A percentile compares a stretch with the other conserved stretches of the same genome.
These are phyloP conservation scores for Dasypogon diadema DNA, from an alignment of 2,888 invertebrate species.

Conservation along the genomic window DNA sequence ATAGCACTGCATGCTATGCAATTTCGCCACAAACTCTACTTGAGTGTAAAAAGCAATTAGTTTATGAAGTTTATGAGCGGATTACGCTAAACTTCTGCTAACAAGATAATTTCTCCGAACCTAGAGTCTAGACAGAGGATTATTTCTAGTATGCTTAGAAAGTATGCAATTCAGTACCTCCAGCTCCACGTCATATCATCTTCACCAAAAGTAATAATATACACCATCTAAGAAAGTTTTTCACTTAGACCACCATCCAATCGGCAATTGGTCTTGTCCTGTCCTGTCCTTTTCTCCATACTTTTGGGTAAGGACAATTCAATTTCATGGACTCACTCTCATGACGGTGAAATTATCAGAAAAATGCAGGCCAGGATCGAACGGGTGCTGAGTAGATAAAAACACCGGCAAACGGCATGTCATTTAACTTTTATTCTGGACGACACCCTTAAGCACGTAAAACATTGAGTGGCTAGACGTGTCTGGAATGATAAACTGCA, in stretches of 20 bases:
- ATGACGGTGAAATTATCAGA: not conserved
- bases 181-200: too few species aligned
- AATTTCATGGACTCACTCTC: too few species aligned
- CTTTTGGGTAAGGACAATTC: not conserved
- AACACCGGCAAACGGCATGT: slow-evolving; percentile 10
- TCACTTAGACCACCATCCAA: too few species aligned
- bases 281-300: too few species aligned
- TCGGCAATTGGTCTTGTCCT: too few species aligned
- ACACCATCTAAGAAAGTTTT: not conserved
- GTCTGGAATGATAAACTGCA: not conserved
- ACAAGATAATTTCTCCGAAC: slow-evolving; percentile 22
- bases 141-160: slow-evolving; percentile 13
- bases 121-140: slow-evolving; percentile 31
- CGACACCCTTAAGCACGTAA: slow-evolving; percentile 10
- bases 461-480: slow-evolving; percentile 15
- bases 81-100: slow-evolving; percentile 21
- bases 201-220: not conserved
- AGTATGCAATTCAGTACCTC: not conserved
- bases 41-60: slow-evolving; percentile 30
- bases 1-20: not conserved
- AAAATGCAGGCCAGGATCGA: not conserved
- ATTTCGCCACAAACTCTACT: not conserved
- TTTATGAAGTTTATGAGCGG: slow-evolving; percentile 34
- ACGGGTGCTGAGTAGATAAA: not conserved
- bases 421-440: not conserved